Base-by-base conservation (phyloP, 1,140 invertebrate species). In the Cecropterus lyciades region DNA sequence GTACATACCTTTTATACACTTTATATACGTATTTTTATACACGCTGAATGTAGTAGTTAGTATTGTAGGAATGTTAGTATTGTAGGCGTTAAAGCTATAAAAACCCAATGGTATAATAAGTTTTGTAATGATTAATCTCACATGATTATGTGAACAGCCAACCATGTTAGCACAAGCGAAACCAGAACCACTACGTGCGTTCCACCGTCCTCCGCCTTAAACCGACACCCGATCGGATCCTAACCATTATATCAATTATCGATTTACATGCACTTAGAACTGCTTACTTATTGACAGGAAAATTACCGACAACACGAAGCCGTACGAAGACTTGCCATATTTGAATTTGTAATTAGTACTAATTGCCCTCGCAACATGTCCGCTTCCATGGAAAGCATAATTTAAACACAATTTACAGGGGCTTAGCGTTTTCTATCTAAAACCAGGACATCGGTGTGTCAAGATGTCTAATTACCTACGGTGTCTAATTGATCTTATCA, bases 341-440 rank as follows among this genome's bases (percentile, higher is more conserved):
- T 60, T 60, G 43, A 60, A 48, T 60, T 60, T 60, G 45, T 60
- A 60, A 60, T 49, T 15, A 49, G 14, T 16, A 24, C 46, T 27
- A 45, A 46, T 33, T 27, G 57, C 14, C 57, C 57, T 49, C 24
- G 56, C 57, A 17, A 33, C 42, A 11, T 45, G 42, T 46, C 27
- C 43, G 43, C 10, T 46, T 16, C 13, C 11, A 60, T 48, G 43
- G 43, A 49, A 30, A 30, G 24, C 57, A 16, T 48, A 30, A 13
- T 37, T 49, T 43, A 59, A 17, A 48, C 43, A 49, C 33, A 20
- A 49, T 62, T 62, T 62, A 48, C 42, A 51, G 15, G 33, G 33
- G 16, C 46, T 49, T 62, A 42, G 27, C 46, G 20, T 51, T 37
- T 51, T 42, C 33, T 3, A 17, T 0, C 30, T 1, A 13, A 5